Base-by-base conservation (phyloP, 92 coral and sea anemone species). In the Siderastrea siderea region DNA sequence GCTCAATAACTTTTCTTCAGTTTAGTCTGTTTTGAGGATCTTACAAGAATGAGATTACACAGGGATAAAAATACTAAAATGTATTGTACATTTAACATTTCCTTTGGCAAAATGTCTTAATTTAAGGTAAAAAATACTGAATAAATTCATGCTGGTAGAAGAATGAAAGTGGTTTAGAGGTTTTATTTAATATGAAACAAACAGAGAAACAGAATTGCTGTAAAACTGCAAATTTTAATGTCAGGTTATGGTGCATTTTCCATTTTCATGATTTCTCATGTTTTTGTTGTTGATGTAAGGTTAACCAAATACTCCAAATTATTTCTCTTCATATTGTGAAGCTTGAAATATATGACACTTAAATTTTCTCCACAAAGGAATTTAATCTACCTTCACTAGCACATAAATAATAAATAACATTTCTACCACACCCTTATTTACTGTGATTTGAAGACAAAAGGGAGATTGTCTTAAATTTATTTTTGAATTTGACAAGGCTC, bases 371-470 rank as follows among this genome's bases (percentile, higher is more conserved):
- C 60, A 60, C 64, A 44, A 60, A 61, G 51, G 63, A 74, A 73
- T 48, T 84, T 84, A 69, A 84, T 73, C 80, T 73, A 26, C 87
- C 61, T 60, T 63, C 86, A 63, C 55, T n/a, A 50, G 46, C 43
- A 46, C 44, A 84, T 84, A 43, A 84, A 84, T 84, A 60, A 84
- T 84, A 49, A 71, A 84, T 60, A 38, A 50, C 73, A 49, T 84
- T 43, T 17, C 46, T 12, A 51, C 87, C 87, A 61, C 87, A 73
- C 87, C 80, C 54, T 62, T 58, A 19, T 45, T 59, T 74, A 70
- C 84, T 49, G 75, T 84, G 87, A 84, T 84, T 84, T 84, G 4
- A 59, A n/a, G 80, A 74, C 59, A 57, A 61, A 73, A 74, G 53
- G 50, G 50, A 62, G 19, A 45, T 48, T 63, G 43, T 61, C 48